Conservation (phyloP, 2,797 vertebrate genomes). For the Ctenosaura bakeri region DNA sequence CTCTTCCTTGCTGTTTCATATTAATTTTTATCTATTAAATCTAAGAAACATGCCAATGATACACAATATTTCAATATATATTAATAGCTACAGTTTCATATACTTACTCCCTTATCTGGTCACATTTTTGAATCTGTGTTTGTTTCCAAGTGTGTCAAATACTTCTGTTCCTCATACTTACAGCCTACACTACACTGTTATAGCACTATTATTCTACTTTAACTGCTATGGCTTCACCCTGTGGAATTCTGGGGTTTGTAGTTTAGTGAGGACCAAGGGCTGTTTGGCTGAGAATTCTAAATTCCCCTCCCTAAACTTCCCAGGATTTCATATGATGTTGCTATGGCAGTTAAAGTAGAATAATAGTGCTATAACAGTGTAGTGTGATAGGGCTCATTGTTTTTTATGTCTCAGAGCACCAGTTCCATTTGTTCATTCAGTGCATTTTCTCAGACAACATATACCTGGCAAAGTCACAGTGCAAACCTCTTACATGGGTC, state of each 20-base stretch:
- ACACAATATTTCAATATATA: neutral
- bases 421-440: neutral
- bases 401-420: neutral
- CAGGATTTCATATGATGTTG: no score
- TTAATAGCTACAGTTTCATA: neutral
- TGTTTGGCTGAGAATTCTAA: no score
- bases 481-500: neutral
- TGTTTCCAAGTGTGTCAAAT: neutral
- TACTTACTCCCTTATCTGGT: neutral
- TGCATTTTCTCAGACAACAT: neutral
- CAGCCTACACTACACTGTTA: no score
- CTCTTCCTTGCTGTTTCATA: neutral
- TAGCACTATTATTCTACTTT: no score
- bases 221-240: no score
- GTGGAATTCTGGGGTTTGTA: no score
- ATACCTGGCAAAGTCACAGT: neutral
- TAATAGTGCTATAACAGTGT: no score
- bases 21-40: neutral
- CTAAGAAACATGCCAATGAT: neutral
- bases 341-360: no score
- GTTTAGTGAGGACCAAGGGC: no score
- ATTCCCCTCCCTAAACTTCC: no score
- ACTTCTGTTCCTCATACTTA: neutral
- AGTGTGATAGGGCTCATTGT: neutral
- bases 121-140: neutral